Evolutionary conservation across 2,113 vertebrate species (phyloP), one percentile per base, ranked within the genome.

Genomic region (Alligator sinensis): DNA sequence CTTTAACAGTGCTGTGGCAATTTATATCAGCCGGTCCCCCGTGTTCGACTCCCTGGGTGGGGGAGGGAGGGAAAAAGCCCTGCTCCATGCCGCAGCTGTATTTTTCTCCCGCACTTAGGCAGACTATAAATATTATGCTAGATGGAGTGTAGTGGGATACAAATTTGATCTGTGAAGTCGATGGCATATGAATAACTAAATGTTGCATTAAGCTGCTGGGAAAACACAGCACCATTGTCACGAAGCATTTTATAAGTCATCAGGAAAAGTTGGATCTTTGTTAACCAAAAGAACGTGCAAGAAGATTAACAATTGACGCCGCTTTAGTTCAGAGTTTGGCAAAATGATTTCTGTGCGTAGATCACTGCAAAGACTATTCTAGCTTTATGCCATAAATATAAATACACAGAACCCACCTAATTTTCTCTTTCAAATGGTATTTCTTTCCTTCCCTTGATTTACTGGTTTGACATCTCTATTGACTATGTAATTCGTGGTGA

Each of bases 1-100:
- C 34, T 28, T 57, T 59, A 61, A 21, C 1, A 2, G 16, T n/a
- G 61, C 24, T 0, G 47, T 1, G 1, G 5, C 0, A 0, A 22
- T n/a, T 64, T 17, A 59, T 34, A 4, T 30, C 4, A 34, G 3
- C 0, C 38, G n/a, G 19, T 34, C 63, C 13, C 10, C 2, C 0
- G 2, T 25, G 27, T 0, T 13, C 3, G 78, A 34, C 58, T 79
- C n/a, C 58, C 47, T 47, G 47, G 7, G 8, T 47, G 47, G 47
- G 7, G 47, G 47, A 47, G 47, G 47, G 47, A 47, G 47, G 47
- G 54, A 17, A 66, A 81, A n/a, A 66, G 10, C 11, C 77, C 63
- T 47, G 72, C 63, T 57, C n/a, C 4, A 25, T 11, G n/a, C 59
- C 38, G 60, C 4, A 1, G 4, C 24, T 38, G 54, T 80, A 2